Evolutionary conservation across 2,113 vertebrate genomes (phyloP), one percentile per base, ranked within the genome.

Genomic region (Ptyas mucosa): DNA sequence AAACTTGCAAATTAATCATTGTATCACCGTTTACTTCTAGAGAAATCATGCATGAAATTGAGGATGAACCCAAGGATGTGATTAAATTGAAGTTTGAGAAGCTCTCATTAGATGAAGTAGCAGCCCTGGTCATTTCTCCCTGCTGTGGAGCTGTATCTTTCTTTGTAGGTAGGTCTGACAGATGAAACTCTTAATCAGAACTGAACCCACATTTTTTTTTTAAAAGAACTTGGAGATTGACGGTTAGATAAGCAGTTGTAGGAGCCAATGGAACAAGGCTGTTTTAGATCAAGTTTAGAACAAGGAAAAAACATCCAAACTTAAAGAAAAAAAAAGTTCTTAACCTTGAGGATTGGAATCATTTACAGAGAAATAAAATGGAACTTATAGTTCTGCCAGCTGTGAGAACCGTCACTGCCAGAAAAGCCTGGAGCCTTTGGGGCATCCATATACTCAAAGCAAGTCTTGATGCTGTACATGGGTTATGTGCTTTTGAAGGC

Each of bases 131-230:
- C 6, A 43, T 96, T 93, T 98, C 98, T 94, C 94, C 98, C 0
- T 96, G 87, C 85, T 99, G 99, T 96, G 99, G 99, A 57, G 98
- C 99, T 34, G 91, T 98, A 34, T 98, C 99, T 53, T 85, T 99
- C 0, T 99, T 99, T 93, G 96, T 99, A 95, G 99, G 99, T 99
- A 96, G 96, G 98, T 96, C 94, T 93, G 54, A 54, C 69, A 24
- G 2, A 3, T 92, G 86, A 43, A 88, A 93, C 8, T 75, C 26
- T 94, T 26, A 0, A 0, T 92, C 24, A 90, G 14, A 93, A 90
- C 85, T 18, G 53, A 88, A 14, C 86, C 5, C 93, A 88, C 55
- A 89, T 90, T 94, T 85, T 46, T 24, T 69, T 46, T 24, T 34
- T 20, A 3, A 51, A 11, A 46, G 43, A 61, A 24, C 26, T 54